Evolutionary conservation across 35 echinoderm and acorn worm genomes (phyloP).

Genomic region (Patiria miniata): DNA sequence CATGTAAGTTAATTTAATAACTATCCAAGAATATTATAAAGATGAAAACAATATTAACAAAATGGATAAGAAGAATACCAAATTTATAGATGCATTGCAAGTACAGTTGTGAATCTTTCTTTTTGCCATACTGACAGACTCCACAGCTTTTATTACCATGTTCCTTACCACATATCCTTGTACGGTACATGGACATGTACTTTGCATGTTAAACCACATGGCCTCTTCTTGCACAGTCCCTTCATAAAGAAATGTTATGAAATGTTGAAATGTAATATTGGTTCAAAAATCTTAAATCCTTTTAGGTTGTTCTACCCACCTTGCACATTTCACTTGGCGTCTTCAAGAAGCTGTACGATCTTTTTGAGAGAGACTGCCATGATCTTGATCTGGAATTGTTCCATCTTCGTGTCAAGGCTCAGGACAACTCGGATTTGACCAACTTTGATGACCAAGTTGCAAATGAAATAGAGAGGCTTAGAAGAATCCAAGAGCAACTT

Average conservation of each 20-base stretch:
- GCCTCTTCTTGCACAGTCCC: too few species aligned
- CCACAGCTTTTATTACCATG: too few species aligned
- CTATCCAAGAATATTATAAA: background rate
- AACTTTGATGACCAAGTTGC: constrained; percentile 7
- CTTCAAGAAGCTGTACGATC: background rate
- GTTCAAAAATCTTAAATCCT: too few species aligned
- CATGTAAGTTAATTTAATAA: background rate
- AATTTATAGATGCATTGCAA: too few species aligned
- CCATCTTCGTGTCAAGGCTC: background rate
- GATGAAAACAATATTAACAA: background rate
- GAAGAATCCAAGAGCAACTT: background rate
- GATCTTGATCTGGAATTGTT: constrained; percentile 8
- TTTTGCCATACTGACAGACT: too few species aligned
- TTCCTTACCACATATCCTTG: too few species aligned
- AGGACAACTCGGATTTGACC: background rate
- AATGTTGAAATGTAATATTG: too few species aligned
- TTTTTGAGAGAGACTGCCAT: constrained; percentile 26
- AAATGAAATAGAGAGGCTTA: background rate
- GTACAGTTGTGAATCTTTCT: too few species aligned
- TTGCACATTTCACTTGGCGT: background rate
- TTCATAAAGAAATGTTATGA: too few species aligned
- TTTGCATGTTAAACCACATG: too few species aligned
- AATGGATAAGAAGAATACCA: too few species aligned
- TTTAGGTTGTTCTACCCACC: background rate
- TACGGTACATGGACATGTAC: too few species aligned